phyloP scores from a whole-genome alignment of 2,888 invertebrate species.

The Amphipyra tragopoginis region DNA sequence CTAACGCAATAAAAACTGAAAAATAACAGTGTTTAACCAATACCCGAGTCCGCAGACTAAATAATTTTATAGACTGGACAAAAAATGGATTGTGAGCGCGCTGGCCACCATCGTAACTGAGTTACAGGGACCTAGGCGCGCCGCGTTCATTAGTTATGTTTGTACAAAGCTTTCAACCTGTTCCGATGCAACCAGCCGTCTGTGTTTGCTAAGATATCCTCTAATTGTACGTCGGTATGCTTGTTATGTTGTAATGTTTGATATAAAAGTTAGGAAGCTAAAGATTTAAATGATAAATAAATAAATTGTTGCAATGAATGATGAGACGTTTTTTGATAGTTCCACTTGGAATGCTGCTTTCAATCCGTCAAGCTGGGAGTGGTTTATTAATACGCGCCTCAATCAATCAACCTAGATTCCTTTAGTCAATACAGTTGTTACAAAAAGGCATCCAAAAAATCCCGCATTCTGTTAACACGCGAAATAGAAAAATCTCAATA shows the following conservation, averaged over 20 bases:
- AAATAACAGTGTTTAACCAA: constrained; percentile 40
- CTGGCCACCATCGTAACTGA: constrained; percentile 75
- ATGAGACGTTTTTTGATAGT: too few species aligned
- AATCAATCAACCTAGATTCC: constrained; percentile 17
- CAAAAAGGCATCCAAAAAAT: constrained; percentile 31
- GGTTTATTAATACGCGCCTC: too few species aligned
- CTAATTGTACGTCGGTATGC: constrained; percentile 5
- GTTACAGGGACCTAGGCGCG: constrained; percentile 66
- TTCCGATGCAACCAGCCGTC: constrained; percentile 64
- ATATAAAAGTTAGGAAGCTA: background rate
- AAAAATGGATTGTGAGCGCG: constrained; percentile 66
- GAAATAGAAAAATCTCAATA: constrained; percentile 72
- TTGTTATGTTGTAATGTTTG: background rate
- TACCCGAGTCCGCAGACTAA: constrained; percentile 11
- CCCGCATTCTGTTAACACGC: constrained; percentile 65
- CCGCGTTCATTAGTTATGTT: constrained; percentile 82
- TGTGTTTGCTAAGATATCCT: constrained; percentile 67
- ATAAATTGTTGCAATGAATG: too few species aligned
- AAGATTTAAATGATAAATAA: too few species aligned
- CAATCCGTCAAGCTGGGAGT: too few species aligned
- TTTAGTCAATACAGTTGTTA: constrained; percentile 15
- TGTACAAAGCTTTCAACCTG: constrained; percentile 75
- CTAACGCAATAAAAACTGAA: constrained; percentile 13
- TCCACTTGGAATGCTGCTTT: too few species aligned
- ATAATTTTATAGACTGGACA: constrained; percentile 28